phyloP scores from a whole-genome alignment of 2,888 invertebrate genomes.

The Habrosyne pyritoides region DNA sequence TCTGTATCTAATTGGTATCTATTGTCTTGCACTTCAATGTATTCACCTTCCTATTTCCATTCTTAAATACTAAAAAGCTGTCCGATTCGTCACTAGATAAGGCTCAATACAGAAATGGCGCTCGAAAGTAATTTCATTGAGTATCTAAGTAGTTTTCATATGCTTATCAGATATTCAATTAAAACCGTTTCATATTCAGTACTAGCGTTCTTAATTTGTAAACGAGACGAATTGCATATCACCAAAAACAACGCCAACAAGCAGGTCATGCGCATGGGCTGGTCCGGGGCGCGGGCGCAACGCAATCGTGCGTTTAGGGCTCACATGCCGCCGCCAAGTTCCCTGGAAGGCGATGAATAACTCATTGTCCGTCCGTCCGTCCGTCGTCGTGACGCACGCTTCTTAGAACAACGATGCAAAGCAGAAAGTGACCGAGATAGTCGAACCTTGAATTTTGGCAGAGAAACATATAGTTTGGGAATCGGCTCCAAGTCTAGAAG shows the following conservation, averaged over 20 bases:
- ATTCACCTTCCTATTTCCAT: no score
- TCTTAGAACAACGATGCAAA: conserved; percentile 68
- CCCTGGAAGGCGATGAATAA: conserved; percentile 82
- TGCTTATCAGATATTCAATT: not conserved
- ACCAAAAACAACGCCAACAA: conserved; percentile 61
- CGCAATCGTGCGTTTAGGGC: conserved; percentile 78
- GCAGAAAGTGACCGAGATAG: conserved; percentile 73
- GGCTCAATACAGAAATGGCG: no score
- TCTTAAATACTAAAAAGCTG: no score
- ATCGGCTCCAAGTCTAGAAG: conserved; percentile 22
- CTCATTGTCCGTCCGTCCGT: conserved; percentile 80
- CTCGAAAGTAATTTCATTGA: not conserved
- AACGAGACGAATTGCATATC: conserved; percentile 19
- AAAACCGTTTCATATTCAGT: not conserved
- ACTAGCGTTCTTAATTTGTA: not conserved
- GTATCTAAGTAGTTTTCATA: not conserved
- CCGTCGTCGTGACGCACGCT: conserved; percentile 76
- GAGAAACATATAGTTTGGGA: conserved; percentile 39
- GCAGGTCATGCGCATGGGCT: conserved; percentile 65
- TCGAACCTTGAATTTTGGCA: conserved; percentile 67
- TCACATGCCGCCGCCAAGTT: conserved; percentile 72
- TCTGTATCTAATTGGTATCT: no score
- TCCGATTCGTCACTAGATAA: no score
- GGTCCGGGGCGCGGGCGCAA: conserved; percentile 47
- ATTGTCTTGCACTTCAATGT: no score